phyloP scores from a whole-genome alignment of 2,797 vertebrate species.

The Serranus cabrilla region DNA sequence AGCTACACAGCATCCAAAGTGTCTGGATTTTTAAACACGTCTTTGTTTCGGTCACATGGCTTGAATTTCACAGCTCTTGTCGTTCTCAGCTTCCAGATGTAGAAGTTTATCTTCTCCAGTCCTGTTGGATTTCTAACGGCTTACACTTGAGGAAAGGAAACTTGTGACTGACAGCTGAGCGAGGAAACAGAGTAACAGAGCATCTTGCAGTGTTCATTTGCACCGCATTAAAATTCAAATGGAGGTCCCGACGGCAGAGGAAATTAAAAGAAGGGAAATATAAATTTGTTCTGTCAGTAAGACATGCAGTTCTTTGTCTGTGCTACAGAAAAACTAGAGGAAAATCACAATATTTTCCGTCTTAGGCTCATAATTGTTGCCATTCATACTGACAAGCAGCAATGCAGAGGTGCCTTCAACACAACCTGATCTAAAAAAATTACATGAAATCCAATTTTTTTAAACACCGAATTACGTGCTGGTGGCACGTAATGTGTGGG shows the following conservation, averaged over 20 bases:
- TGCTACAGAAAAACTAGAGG: background rate
- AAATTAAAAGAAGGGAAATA: background rate
- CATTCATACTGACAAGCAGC: background rate
- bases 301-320: background rate
- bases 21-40: background rate
- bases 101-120: background rate
- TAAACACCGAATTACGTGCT: too few relatives aligned
- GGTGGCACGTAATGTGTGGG: too few relatives aligned
- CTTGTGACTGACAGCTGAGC: background rate
- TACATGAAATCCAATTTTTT: too few relatives aligned
- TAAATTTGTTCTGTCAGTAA: background rate
- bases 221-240: constrained; percentile 4
- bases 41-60: background rate
- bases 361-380: background rate
- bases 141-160: background rate
- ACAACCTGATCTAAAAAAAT: too few relatives aligned
- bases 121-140: background rate
- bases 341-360: background rate
- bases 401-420: too few relatives aligned
- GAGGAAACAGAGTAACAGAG: background rate
- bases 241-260: background rate
- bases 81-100: constrained; percentile 13
- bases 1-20: background rate
- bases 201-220: background rate
- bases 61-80: constrained; percentile 17